Base-by-base conservation (phyloP, 2,113 vertebrate species). In the Rhinoptilus africanus region DNA sequence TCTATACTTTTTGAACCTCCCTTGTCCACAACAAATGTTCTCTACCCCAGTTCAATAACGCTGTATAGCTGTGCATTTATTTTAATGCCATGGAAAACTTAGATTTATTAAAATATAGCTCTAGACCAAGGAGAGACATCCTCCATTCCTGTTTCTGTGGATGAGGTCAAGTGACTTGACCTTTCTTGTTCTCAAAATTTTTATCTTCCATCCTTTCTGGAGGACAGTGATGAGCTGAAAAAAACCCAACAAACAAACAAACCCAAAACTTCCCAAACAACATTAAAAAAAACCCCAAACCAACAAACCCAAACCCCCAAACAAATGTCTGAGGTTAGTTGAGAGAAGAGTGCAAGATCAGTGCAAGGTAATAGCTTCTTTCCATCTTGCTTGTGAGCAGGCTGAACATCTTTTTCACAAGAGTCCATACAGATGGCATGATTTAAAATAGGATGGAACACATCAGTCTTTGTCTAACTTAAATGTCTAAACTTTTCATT, bases 241-340 rank as follows among this genome's bases (percentile, higher is more conserved):
- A 59, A 50, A 24, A 43, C 24, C 12, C 22, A 47, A 4, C 17
- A 62, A 39, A 39, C 39, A 39, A 39, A 39, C 39, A 39, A 39
- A 39, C n/a, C 3, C 34, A 34, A 59, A 53, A 2, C 2, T 2
- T 14, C 12, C 9, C 19, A 48, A 53, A 11, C 9, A 5, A 14
- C 10, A 2, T 19, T 47, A 47, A 48, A 48, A 10, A 48, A 48
- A 47, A 47, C 8, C 37, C 23, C 8, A 23, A 7, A 12, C 4
- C 22, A 9, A 35, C 56, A 57, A 56, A 12, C 0, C 18, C 18
- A 48, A 59, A 27, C 1, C 2, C 2, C 6, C 4, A 34, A 48
- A 54, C 8, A 60, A 60, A 21, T 21, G 5, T 23, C 16, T 32
- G 30, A 51, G 50, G n/a, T n/a, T 28, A 60, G 28, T 64, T 78